These are phyloP conservation scores for Synergus laeviventris DNA, from an alignment of 2,888 invertebrate species.

Conservation along the genomic window DNA sequence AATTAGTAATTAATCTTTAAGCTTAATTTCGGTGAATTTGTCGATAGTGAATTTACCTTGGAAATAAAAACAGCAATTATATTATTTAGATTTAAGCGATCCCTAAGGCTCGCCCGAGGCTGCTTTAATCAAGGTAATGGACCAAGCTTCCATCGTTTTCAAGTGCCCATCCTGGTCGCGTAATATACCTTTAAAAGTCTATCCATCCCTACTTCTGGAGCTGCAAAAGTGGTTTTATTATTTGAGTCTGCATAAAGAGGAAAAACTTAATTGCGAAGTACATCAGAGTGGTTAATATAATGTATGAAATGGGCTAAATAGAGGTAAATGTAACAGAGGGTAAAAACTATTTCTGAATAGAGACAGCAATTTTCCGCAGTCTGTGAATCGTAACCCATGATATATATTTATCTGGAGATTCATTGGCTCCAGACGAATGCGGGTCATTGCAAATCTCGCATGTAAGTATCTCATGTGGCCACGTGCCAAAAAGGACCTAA, in stretches of 20 bases:
- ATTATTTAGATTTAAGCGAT: background rate
- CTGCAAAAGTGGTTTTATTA: background rate
- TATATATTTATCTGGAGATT: conserved; percentile 34
- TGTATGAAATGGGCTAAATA: background rate
- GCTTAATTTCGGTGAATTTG: background rate
- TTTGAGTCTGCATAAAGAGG: conserved; percentile 20
- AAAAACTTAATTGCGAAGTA: conserved; percentile 33
- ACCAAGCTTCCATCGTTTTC: conserved; percentile 20
- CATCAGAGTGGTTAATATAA: conserved; percentile 8
- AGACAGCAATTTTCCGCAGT: conserved; percentile 21
- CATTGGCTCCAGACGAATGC: conserved; percentile 16
- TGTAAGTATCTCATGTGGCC: conserved; percentile 14
- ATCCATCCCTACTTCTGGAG: background rate
- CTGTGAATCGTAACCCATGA: conserved; percentile 20
- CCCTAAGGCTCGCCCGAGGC: background rate
- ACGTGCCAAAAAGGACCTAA: conserved; percentile 29
- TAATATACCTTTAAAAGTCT: background rate
- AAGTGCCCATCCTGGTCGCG: background rate
- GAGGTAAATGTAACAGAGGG: background rate
- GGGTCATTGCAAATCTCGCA: conserved; percentile 31
- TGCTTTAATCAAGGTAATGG: conserved; percentile 33
- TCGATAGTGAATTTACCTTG: background rate
- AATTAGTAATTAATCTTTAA: background rate
- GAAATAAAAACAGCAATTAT: background rate
- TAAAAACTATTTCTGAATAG: conserved; percentile 7